Evolutionary conservation across 2,888 invertebrate genomes (phyloP).

Genomic region (Caenorhabditis afra): DNA sequence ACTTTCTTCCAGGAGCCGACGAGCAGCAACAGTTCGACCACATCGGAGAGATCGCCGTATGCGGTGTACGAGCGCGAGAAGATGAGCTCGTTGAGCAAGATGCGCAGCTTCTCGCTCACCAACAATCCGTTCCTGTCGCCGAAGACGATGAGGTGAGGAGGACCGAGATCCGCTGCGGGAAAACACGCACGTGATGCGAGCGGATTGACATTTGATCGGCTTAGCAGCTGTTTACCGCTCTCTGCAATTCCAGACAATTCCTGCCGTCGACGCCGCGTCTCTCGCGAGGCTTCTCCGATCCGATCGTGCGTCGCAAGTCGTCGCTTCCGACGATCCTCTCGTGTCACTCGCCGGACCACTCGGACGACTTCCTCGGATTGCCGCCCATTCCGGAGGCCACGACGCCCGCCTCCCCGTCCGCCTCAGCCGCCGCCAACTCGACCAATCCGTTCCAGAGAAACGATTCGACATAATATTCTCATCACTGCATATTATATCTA

Average conservation of each 20-base stretch:
- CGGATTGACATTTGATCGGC: conserved; percentile 3
- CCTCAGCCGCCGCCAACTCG: conserved; percentile 38
- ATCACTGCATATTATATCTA: conserved; percentile 1
- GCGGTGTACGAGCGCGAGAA: conserved; percentile 55
- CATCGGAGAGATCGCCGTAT: conserved; percentile 58
- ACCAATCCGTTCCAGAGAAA: conserved; percentile 58
- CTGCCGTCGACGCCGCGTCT: conserved; percentile 59
- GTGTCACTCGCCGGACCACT: conserved; percentile 47
- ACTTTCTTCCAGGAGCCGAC: conserved; percentile 53
- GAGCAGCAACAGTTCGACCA: conserved; percentile 48
- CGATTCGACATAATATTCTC: conserved; percentile 29
- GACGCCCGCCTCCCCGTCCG: conserved; percentile 66
- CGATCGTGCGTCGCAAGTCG: conserved; percentile 61
- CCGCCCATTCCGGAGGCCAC: conserved; percentile 72
- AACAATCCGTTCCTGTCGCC: conserved; percentile 56
- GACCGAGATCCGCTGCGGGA: too few species aligned
- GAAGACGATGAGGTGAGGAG: conserved; percentile 46
- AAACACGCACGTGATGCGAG: not conserved
- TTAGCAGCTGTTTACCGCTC: not conserved
- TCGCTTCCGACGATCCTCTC: conserved; percentile 59
- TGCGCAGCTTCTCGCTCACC: conserved; percentile 51
- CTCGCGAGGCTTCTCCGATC: conserved; percentile 66
- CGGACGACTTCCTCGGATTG: conserved; percentile 61
- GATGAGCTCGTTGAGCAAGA: conserved; percentile 35
- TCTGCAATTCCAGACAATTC: conserved; percentile 50